phyloP scores from a whole-genome alignment of 2,113 vertebrate species.

The Haplotaxodon microlepis region DNA sequence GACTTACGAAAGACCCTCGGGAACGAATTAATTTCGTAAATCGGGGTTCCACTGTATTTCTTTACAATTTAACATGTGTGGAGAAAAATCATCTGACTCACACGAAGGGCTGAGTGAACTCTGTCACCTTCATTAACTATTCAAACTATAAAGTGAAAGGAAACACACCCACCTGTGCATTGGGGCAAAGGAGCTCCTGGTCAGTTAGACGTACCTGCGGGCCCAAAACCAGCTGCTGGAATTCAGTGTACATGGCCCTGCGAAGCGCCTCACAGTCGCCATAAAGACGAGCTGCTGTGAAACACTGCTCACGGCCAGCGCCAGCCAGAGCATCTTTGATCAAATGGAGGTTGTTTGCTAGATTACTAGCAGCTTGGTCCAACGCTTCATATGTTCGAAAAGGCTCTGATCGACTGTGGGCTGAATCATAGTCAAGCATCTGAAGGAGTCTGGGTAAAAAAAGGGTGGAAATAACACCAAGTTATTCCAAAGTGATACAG shows the following conservation, averaged over 20 bases:
- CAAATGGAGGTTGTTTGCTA: conserved; percentile 66
- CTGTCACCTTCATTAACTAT: neutral
- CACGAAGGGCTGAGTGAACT: neutral
- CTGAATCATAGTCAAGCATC: conserved; percentile 69
- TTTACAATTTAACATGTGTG: neutral
- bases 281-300: conserved; percentile 63
- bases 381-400: conserved; percentile 80
- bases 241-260: conserved; percentile 70
- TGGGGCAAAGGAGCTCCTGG: conserved; percentile 70
- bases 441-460: conserved; percentile 74
- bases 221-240: conserved; percentile 75
- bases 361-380: conserved; percentile 70
- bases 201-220: conserved; percentile 74
- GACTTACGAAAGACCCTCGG: neutral
- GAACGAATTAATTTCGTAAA: rapidly evolving
- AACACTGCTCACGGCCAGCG: conserved; percentile 66
- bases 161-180: conserved; percentile 70
- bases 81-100: conserved; percentile 23
- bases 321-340: conserved; percentile 62
- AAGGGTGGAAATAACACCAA: neutral
- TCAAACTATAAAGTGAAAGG: neutral
- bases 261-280: conserved; percentile 69
- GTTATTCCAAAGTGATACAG: neutral
- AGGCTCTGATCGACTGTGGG: conserved; percentile 70
- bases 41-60: neutral